Evolutionary conservation across 2,888 invertebrate species (phyloP), one percentile per base, ranked within the genome.

Genomic region (Trissolcus brochymenae): DNA sequence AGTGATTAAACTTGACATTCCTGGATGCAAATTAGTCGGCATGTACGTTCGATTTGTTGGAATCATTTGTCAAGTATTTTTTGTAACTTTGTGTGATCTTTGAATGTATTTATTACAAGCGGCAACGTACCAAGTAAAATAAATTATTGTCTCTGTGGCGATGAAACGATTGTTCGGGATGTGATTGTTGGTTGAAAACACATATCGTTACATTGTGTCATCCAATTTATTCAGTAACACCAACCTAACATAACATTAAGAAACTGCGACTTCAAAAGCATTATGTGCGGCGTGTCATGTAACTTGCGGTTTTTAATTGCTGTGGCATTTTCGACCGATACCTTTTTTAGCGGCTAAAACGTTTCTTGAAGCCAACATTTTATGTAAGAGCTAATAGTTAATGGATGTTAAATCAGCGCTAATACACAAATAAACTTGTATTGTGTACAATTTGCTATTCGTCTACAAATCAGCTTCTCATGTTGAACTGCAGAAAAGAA

Each of bases 1-100:
- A 56, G 61, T 29, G 57, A 67, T 74, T 66, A 66, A 67, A 74
- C 73, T 66, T 74, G 73, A 74, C 67, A 67, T 74, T 67, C 66
- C 56, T 46, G 19, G 40, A 74, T 67, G 66, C 66, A 74, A 74
- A 67, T 74, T 67, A 62, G 66, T 66, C 61, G 53, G 46, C 53
- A 55, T 61, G 41, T 41, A 40, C 50, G n/a, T 57, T 43, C 29
- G 56, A 50, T 60, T 41, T 46, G 46, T 70, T 19, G 55, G 35
- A 35, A 11, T 35, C 35, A 35, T 70, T 25, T 13, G 49, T 40
- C 46, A 43, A 40, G 46, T 61, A 6, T 46, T 46, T 46, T 46
- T 46, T 46, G 35, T 35, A 35, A 2, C 11, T 35, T 35, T 35
- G 35, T 35, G 9, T 35, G 35, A 35, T 11, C 35, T 35, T 35